Conservation (phyloP, 2,113 vertebrate genomes). For the Cyprinus carpio region DNA sequence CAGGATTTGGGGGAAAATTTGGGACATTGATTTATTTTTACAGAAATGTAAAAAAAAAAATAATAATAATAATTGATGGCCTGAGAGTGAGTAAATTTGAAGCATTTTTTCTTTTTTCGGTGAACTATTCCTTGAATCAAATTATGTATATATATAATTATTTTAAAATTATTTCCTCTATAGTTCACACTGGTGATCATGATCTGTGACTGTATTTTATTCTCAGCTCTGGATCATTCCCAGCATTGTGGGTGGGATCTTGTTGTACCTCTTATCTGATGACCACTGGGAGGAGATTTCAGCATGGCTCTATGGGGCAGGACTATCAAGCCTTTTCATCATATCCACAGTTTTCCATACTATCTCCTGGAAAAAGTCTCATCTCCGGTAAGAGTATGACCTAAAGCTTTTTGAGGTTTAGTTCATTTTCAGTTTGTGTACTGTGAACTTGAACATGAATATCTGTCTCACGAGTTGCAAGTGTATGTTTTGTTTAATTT, state of each 20-base stretch:
- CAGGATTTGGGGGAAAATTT: too few relatives aligned
- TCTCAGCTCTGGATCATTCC: constrained; percentile 93
- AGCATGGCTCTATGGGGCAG: constrained; percentile 92
- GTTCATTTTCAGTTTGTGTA: background rate
- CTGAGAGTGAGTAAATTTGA: background rate
- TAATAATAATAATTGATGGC: too few relatives aligned
- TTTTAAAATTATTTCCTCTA: background rate
- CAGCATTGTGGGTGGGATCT: constrained; percentile 88
- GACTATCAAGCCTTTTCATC: constrained; percentile 91
- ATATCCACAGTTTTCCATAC: constrained; percentile 94
- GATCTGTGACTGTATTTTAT: constrained; percentile 26
- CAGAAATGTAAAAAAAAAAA: too few relatives aligned
- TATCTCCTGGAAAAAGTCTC: constrained; percentile 93
- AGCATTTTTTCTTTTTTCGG: too few relatives aligned
- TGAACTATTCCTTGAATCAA: background rate
- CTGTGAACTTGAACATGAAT: background rate
- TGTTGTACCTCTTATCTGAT: constrained; percentile 87
- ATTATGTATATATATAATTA: background rate
- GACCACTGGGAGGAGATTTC: constrained; percentile 90
- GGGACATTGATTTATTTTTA: too few relatives aligned
- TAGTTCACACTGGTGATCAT: background rate
- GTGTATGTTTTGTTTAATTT: background rate
- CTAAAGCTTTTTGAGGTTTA: background rate
- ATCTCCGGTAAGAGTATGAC: constrained; percentile 80
- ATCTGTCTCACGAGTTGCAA: background rate